Conservation (phyloP, 2,797 vertebrate genomes). For the Pteropus rufus region DNA sequence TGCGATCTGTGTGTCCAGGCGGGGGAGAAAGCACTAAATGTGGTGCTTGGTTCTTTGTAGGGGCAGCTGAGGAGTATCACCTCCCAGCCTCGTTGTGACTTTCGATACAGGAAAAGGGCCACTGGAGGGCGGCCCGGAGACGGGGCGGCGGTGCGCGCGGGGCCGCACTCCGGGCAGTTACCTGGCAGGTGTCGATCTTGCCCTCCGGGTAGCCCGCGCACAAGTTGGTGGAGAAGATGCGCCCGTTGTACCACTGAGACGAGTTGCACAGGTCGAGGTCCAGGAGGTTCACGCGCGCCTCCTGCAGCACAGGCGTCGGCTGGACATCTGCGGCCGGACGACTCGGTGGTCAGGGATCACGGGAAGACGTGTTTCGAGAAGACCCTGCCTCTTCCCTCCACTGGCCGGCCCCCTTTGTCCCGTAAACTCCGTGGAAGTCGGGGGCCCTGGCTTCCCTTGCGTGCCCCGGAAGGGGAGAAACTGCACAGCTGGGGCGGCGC, state of each 20-base stretch:
- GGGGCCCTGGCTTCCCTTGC: neutral
- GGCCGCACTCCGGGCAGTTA: constrained; percentile 1
- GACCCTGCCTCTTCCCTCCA: neutral
- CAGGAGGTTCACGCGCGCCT: constrained; percentile 57
- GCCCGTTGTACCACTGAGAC: constrained; percentile 69
- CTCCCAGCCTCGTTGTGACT: neutral
- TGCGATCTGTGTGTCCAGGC: neutral
- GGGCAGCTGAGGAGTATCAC: neutral
- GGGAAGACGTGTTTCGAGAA: neutral
- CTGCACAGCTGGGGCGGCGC: too few relatives aligned
- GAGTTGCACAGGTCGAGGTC: constrained; percentile 68
- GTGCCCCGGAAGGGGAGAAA: too few relatives aligned
- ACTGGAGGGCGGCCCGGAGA: neutral
- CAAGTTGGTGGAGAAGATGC: constrained; percentile 57
- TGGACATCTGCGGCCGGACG: constrained; percentile 27
- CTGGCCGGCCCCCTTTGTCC: neutral
- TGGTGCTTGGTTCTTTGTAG: neutral
- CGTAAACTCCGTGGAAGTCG: neutral
- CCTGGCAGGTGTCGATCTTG: constrained; percentile 76
- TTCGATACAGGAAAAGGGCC: neutral
- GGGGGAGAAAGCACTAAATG: neutral
- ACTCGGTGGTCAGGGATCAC: neutral
- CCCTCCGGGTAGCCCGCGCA: constrained; percentile 73
- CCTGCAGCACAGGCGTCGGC: constrained; percentile 57
- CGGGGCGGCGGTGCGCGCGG: neutral